Evolutionary conservation across 2,888 invertebrate species (phyloP).

Genomic region (Syrista parreyssii): DNA sequence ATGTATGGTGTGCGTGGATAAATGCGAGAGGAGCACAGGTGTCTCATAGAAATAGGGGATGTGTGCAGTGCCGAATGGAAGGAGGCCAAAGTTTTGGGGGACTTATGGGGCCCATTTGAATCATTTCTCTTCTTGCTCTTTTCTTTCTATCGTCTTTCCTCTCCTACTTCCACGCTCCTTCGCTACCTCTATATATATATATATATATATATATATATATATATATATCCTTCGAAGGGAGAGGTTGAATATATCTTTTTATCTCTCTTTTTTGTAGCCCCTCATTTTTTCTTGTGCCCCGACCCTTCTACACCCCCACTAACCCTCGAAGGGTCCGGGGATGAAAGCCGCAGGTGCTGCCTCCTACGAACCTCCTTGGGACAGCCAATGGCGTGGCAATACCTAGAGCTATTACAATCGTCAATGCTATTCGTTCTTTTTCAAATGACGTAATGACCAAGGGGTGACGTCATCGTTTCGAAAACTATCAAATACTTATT

Average conservation of each 20-base stretch:
- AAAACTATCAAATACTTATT: background rate
- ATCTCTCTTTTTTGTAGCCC: conserved; percentile 21
- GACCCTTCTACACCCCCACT: conserved; percentile 37
- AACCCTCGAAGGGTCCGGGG: conserved; percentile 37
- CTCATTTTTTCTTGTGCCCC: conserved; percentile 41
- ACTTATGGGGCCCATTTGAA: conserved; percentile 17
- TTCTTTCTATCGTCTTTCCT: conserved; percentile 13
- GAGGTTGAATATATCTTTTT: conserved; percentile 23
- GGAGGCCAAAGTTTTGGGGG: background rate
- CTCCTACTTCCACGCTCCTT: conserved; percentile 25
- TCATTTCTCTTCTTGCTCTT: conserved; percentile 25
- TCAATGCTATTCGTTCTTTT: background rate
- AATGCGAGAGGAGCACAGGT: conserved; percentile 54
- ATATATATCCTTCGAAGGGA: background rate
- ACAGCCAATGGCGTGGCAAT: conserved; percentile 39
- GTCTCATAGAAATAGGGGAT: conserved; percentile 45
- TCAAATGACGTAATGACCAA: background rate
- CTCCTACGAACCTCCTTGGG: conserved; percentile 42
- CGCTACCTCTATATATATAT: conserved; percentile 14
- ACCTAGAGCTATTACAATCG: background rate
- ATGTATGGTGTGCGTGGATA: conserved; percentile 30
- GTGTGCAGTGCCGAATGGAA: conserved; percentile 7
- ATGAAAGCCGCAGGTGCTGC: conserved; percentile 59
- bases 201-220: conserved; percentile 22
- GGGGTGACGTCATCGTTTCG: background rate